phyloP scores from a whole-genome alignment of 2,113 vertebrate genomes.

The Tachycineta bicolor region DNA sequence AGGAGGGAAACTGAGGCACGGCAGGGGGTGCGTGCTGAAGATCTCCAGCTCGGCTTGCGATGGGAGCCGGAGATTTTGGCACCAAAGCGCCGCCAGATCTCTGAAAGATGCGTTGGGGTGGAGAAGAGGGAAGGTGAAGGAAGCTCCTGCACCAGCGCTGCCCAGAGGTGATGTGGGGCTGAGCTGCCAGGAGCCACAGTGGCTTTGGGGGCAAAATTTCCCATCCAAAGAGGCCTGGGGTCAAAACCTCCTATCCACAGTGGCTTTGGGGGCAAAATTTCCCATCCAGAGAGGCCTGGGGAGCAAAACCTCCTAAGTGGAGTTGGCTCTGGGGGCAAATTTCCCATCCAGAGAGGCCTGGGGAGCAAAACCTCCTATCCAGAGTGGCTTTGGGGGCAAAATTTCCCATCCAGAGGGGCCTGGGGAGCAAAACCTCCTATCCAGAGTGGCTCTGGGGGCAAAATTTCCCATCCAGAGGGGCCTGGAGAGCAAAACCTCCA shows the following conservation, averaged over 20 bases:
- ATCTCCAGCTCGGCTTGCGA: background rate
- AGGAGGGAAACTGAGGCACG: constrained; percentile 12
- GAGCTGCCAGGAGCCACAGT: background rate
- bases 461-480: accelerated
- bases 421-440: too few species aligned
- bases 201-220: background rate
- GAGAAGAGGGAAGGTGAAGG: background rate
- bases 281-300: background rate
- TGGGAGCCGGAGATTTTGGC: background rate
- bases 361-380: background rate
- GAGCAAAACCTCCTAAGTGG: too few species aligned
- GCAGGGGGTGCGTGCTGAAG: accelerated
- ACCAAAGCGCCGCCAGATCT: accelerated
- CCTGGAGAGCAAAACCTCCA: background rate
- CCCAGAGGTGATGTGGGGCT: background rate
- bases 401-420: accelerated
- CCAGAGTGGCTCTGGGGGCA: too few species aligned
- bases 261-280: too few species aligned
- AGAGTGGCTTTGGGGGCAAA: background rate
- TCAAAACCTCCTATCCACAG: too few species aligned
- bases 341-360: background rate
- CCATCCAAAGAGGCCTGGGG: accelerated
- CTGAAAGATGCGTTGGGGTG: background rate
- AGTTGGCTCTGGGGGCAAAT: too few species aligned
- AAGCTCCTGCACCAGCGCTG: background rate